phyloP scores from a whole-genome alignment of 2,113 vertebrate genomes.

The Neogobius melanostomus region DNA sequence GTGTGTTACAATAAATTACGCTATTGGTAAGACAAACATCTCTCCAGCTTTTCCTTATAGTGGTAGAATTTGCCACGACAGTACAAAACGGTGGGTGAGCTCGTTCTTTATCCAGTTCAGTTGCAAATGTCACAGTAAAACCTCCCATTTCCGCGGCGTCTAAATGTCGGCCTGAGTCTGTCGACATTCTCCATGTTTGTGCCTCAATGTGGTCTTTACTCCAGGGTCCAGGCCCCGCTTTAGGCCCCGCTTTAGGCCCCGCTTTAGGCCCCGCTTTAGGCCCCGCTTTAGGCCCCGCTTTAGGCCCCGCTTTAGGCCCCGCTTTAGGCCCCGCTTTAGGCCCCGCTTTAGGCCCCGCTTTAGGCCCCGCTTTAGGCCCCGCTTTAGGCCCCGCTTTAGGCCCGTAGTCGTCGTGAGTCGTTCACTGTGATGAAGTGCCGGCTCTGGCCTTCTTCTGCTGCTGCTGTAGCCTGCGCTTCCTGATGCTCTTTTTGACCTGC shows the following conservation, averaged over 20 bases:
- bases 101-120: too few species aligned
- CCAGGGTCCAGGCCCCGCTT: too few species aligned
- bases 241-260: not conserved
- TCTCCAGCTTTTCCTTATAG: too few species aligned
- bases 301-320: not conserved
- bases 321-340: not conserved
- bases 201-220: too few species aligned
- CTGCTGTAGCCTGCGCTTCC: conserved; percentile 51
- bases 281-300: not conserved
- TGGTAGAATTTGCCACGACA: too few species aligned
- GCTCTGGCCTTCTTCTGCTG: conserved; percentile 11
- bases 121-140: too few species aligned
- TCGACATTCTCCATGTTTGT: too few species aligned
- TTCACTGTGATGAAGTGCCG: not conserved
- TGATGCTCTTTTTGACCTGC: conserved; percentile 60
- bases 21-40: too few species aligned
- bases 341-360: not conserved
- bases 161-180: too few species aligned
- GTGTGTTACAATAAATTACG: too few species aligned
- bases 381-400: not conserved
- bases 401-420: not conserved
- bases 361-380: not conserved
- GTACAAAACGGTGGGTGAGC: too few species aligned
- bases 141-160: too few species aligned
- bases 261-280: not conserved